Percentiles rank a stretch among this genome's conserved stretches.
These are phyloP conservation scores for Acipenser ruthenus DNA, from an alignment of 2,797 vertebrate genomes.

Conservation along the genomic window DNA sequence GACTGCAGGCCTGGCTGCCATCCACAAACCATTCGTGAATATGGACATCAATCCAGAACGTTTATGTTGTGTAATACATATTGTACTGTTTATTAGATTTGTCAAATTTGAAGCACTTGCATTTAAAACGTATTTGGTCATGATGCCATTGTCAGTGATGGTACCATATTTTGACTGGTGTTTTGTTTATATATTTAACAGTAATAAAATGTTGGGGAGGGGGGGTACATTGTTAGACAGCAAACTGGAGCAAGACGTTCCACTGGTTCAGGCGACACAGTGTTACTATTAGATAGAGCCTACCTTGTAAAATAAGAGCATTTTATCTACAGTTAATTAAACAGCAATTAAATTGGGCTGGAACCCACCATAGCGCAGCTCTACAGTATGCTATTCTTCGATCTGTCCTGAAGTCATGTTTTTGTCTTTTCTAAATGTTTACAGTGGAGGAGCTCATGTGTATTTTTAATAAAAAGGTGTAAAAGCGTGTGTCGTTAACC, in stretches of 20 bases:
- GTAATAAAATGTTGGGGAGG: background rate
- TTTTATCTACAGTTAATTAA: constrained; percentile 34
- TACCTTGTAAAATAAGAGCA: constrained; percentile 21
- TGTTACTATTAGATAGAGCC: background rate
- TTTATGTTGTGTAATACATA: background rate
- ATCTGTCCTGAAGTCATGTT: constrained; percentile 10
- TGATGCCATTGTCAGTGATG: constrained; percentile 45
- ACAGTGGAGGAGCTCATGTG: constrained; percentile 8
- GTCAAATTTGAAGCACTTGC: constrained; percentile 20
- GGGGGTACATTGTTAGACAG: background rate
- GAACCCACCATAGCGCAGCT: constrained; percentile 22
- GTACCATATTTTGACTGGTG: constrained; percentile 13
- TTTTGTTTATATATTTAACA: background rate
- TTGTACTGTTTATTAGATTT: background rate
- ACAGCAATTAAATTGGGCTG: constrained; percentile 27
- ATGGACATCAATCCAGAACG: too few species aligned
- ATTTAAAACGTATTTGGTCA: constrained; percentile 43
- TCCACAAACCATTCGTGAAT: too few species aligned
- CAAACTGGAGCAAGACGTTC: background rate
- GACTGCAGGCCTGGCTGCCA: constrained; percentile 15
- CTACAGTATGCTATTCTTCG: constrained; percentile 6
- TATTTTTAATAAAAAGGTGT: constrained; percentile 14
- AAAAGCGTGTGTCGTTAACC: background rate
- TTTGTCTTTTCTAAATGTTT: constrained; percentile 23
- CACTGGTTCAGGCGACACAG: background rate